Evolutionary conservation across 2,797 vertebrate genomes (phyloP).

Genomic region (Pygocentrus nattereri): DNA sequence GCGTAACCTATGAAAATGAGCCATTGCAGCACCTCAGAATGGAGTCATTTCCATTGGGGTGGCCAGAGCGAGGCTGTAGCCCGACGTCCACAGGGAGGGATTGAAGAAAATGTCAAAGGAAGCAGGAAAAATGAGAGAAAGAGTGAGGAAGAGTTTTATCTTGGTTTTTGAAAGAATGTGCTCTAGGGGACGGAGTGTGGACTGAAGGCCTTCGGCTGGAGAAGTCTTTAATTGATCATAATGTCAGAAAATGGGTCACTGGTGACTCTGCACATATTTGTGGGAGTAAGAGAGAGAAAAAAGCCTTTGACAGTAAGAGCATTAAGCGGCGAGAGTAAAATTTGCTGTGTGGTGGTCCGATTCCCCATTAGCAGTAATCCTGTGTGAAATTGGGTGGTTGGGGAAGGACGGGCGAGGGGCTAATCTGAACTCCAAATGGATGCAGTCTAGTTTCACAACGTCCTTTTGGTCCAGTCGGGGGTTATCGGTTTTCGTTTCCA

Average conservation of each 20-base stretch:
- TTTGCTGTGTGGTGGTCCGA: slow-evolving; percentile 8
- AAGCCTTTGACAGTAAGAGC: slow-evolving; percentile 2
- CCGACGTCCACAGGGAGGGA: not conserved
- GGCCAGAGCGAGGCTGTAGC: not conserved
- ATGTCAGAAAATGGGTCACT: slow-evolving; percentile 30
- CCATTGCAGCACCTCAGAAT: not conserved
- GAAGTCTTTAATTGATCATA: slow-evolving; percentile 11
- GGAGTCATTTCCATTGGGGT: not conserved
- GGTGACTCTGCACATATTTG: slow-evolving; percentile 2
- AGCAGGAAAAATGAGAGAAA: not conserved
- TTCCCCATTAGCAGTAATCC: slow-evolving; percentile 25
- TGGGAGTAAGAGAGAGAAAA: not conserved
- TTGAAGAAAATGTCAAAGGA: not conserved
- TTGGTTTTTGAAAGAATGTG: not conserved
- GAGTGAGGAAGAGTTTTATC: not conserved
- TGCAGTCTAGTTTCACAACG: not conserved
- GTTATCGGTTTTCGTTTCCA: slow-evolving; percentile 42
- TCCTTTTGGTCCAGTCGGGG: slow-evolving; percentile 27
- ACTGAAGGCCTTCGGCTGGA: slow-evolving; percentile 11
- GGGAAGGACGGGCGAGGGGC: slow-evolving; percentile 3
- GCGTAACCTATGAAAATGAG: not conserved
- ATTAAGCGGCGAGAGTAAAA: slow-evolving; percentile 8
- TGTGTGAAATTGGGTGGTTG: slow-evolving; percentile 33
- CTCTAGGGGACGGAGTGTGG: not conserved
- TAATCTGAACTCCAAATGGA: slow-evolving; percentile 28